These are phyloP conservation scores for Sebastes itinus DNA, from an alignment of 2,797 vertebrate genomes.

Conservation along the genomic window DNA sequence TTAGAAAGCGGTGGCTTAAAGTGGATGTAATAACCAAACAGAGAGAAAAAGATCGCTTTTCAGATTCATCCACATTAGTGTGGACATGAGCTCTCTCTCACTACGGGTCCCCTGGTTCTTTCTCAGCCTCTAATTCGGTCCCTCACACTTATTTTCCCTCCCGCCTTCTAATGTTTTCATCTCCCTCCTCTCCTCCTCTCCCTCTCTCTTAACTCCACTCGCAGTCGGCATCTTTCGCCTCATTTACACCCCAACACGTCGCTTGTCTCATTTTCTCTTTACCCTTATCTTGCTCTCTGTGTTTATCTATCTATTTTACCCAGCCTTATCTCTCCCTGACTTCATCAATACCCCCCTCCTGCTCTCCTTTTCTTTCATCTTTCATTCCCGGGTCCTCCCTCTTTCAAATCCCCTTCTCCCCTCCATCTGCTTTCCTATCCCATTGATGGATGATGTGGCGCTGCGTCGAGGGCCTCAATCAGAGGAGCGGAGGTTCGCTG, in stretches of 20 bases:
- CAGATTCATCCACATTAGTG: conserved; percentile 10
- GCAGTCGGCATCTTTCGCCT: conserved; percentile 20
- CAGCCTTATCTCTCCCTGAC: conserved; percentile 49
- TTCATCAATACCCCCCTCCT: conserved; percentile 34
- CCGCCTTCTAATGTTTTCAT: background rate
- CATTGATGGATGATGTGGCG: conserved; percentile 68
- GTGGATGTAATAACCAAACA: conserved; percentile 19
- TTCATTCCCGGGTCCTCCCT: conserved; percentile 28
- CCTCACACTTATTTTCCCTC: background rate
- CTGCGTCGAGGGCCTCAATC: conserved; percentile 62
- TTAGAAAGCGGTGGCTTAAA: conserved; percentile 18
- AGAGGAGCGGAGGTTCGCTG: conserved; percentile 36
- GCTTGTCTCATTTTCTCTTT: conserved; percentile 35
- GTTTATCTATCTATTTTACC: conserved; percentile 58
- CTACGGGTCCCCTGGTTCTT: background rate
- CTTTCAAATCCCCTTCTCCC: background rate
- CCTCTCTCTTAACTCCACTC: background rate
- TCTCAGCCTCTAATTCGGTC: background rate
- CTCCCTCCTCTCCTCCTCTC: background rate
- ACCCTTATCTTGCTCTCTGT: conserved; percentile 41
- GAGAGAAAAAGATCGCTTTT: conserved; percentile 4
- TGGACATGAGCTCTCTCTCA: background rate
- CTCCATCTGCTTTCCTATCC: conserved; percentile 43
- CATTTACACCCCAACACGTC: conserved; percentile 30
- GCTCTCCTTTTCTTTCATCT: conserved; percentile 55